Evolutionary conservation across 2,113 vertebrate species (phyloP), one percentile per base, ranked within the genome.

Genomic region (Chloropsis hardwickii): DNA sequence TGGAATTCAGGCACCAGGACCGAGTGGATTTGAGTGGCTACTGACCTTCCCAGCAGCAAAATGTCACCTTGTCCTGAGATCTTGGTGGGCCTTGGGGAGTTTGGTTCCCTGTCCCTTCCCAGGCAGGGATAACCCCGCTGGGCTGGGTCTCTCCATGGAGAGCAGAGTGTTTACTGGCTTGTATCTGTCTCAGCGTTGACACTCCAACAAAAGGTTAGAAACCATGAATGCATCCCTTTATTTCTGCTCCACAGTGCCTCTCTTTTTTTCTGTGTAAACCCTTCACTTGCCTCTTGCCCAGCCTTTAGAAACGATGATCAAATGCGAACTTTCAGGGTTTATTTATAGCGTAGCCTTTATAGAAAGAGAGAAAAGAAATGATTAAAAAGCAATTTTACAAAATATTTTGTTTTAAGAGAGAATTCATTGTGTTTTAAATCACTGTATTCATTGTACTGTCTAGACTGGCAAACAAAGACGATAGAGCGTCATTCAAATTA

Each of bases 351-450:
- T 58, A 96, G 97, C 94, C 95, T 97, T 97, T 97, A 97, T 94
- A 82, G 93, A 96, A 92, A 97, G 90, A 96, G 92, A 98, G 96
- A 98, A 98, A 98, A 98, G 98, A 98, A 98, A 96, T 97, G 67
- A 98, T 98, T 97, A 97, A 98, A 98, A 98, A 98, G 97, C 96
- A 94, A 98, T 97, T 97, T 98, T 96, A 97, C 96, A 96, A 98
- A 98, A 97, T 97, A 97, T 98, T 98, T 98, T 98, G 95, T 98
- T 98, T 98, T 97, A 94, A 97, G 97, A 98, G 97, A 95, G 98
- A 97, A 94, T 97, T 96, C 97, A 98, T 98, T 98, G 97, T 98
- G 96, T 97, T 90, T 97, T 95, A 96, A 97, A 97, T 96, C 95
- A 95, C 76, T 97, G 86, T 94, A 95, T 95, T 97, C 95, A 97